Base-by-base conservation (phyloP, 2,113 vertebrate genomes). In the Siphamia tubifer region DNA sequence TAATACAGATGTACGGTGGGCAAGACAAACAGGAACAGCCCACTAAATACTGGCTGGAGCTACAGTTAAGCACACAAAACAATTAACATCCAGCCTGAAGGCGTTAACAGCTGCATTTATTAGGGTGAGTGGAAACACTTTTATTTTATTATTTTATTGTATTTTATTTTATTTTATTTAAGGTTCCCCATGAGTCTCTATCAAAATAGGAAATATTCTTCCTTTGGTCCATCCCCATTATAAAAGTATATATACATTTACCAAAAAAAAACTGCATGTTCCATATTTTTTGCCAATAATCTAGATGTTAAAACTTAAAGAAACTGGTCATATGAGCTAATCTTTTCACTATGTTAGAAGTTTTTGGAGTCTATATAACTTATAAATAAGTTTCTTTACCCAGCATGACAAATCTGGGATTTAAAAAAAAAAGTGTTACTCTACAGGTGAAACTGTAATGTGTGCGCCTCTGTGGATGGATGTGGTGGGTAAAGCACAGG, bases 51-150 rank as follows among this genome's bases (percentile, higher is more conserved):
- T 54, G 25, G 24, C 35, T 49, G 17, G 12, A 47, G 42, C 23
- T 43, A 40, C 5, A 2, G 13, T 68, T 35, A 61, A 48, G 45
- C 47, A 45, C 31, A 49, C 65, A 55, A 39, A 4, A 64, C 67
- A 67, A 20, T 27, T 32, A 70, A 64, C 35, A 71, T 23, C 56
- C 43, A 57, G 7, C 44, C 39, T 49, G 40, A 21, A 21, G 19
- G 43, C 16, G 48, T 68, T 64, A 58, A 42, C 42, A 67, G 51
- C 61, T 67, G 44, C 52, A 54, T 71, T 66, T 42, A 40, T 57
- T 13, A 0, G 43, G 24, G 17, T 23, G 48, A 32, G 28, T 43
- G 31, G 31, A 31, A 60, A 67, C 45, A 45, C n/a, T n/a, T n/a
- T n/a, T n/a, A n/a, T n/a, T n/a, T n/a, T n/a, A n/a, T n/a, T n/a